These are phyloP conservation scores for Trialeurodes vaporariorum DNA, from an alignment of 1,140 invertebrate genomes.

Conservation along the genomic window DNA sequence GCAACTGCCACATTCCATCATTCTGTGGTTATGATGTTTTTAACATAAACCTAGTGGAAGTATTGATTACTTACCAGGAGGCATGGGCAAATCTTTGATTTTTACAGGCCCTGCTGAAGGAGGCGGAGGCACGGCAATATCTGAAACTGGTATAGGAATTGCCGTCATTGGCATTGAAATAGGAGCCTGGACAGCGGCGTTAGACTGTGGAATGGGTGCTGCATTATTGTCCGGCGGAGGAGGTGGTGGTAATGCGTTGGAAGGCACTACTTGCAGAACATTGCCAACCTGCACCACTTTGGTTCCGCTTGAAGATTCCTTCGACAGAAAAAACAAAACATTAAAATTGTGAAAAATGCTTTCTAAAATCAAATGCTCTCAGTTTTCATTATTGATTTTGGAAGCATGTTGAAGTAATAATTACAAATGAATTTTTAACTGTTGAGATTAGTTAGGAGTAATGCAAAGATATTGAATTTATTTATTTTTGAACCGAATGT, in stretches of 20 bases:
- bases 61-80: slow-evolving; percentile 1
- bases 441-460: no score
- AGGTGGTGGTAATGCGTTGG: neutral
- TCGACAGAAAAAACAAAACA: neutral
- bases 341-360: neutral
- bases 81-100: slow-evolving; percentile 8
- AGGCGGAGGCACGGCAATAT: neutral
- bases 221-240: neutral
- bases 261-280: slow-evolving; percentile 21
- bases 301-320: neutral
- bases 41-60: no score
- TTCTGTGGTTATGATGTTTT: no score
- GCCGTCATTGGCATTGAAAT: neutral
- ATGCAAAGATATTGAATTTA: no score
- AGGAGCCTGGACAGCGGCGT: neutral
- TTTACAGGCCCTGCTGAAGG: neutral
- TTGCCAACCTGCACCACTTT: slow-evolving; percentile 27
- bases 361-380: neutral
- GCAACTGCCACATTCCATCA: no score
- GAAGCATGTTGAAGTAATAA: no score
- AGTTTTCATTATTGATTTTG: no score
- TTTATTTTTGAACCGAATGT: no score
- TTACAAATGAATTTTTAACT: no score
- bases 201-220: neutral
- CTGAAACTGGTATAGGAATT: neutral